A percentile compares a stretch with the other conserved stretches of the same genome.
Evolutionary conservation across 2,113 vertebrate species (phyloP).

Genomic region (Helogale parvula): DNA sequence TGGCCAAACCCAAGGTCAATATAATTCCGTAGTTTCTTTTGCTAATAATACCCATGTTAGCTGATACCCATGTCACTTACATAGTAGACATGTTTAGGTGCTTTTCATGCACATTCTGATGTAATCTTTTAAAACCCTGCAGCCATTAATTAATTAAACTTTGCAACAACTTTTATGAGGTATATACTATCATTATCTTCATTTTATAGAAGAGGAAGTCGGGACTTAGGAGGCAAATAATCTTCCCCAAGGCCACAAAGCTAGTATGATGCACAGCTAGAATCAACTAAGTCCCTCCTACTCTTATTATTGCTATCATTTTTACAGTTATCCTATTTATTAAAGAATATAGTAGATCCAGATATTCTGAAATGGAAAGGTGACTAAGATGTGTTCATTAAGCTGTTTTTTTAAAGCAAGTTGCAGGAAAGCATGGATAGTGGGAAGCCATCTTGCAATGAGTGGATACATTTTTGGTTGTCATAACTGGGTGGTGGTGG

Average conservation of each 20-base stretch:
- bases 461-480: neutral
- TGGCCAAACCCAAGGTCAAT: neutral
- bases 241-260: neutral
- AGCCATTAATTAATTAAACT: neutral
- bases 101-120: neutral
- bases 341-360: neutral
- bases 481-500: no score
- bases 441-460: neutral
- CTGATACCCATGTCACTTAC: neutral
- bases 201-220: neutral
- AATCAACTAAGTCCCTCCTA: neutral
- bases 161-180: neutral
- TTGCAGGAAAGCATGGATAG: neutral
- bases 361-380: neutral
- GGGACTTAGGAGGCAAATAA: neutral
- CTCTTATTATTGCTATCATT: neutral
- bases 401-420: neutral
- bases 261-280: neutral
- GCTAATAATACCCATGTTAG: neutral
- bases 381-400: neutral
- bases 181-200: neutral
- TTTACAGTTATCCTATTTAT: no score
- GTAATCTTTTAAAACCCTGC: neutral
- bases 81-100: neutral
- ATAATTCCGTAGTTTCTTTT: neutral